A percentile compares a stretch with the other conserved stretches of the same genome.
Conservation (phyloP, 1,140 invertebrate genomes). For the Mesaphorura yosii region DNA sequence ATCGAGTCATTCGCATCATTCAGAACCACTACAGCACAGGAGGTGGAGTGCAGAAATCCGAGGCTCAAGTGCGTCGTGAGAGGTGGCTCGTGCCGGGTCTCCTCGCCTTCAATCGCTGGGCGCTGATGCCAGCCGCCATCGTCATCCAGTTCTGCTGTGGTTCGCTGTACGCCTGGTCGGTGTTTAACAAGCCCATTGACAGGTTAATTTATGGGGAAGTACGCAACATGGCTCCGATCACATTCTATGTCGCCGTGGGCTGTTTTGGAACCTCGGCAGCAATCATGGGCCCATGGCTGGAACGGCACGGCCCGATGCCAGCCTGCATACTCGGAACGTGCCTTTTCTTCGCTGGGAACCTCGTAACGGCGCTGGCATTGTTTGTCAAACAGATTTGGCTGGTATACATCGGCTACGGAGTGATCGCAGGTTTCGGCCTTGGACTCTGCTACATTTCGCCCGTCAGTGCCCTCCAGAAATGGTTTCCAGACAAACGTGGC, state of each 20-base stretch:
- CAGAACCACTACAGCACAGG: constrained; percentile 1
- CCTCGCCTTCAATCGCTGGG: constrained; percentile 24
- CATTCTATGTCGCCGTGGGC: constrained; percentile 25
- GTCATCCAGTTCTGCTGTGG: constrained; percentile 29
- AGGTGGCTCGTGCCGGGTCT: constrained; percentile 14
- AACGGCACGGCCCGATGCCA: constrained; percentile 16
- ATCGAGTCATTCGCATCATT: not conserved
- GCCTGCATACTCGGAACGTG: constrained; percentile 8
- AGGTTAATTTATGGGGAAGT: constrained; percentile 13
- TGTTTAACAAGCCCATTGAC: constrained; percentile 28
- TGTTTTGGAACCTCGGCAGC: constrained; percentile 18
- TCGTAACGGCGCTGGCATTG: constrained; percentile 18
- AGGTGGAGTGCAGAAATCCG: not conserved
- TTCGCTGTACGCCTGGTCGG: constrained; percentile 25
- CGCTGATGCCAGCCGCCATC: constrained; percentile 23
- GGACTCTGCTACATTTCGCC: constrained; percentile 27
- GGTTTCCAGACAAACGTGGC: constrained; percentile 28
- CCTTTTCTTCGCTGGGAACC: constrained; percentile 18
- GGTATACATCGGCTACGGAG: constrained; percentile 22
- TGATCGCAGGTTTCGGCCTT: constrained; percentile 19
- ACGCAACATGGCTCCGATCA: constrained; percentile 19
- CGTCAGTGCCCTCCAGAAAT: constrained; percentile 25
- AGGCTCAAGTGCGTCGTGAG: constrained; percentile 14
- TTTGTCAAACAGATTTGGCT: constrained; percentile 21
- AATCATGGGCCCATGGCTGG: constrained; percentile 26